Evolutionary conservation across 2,113 vertebrate species (phyloP).

Genomic region (Zapus hudsonius): DNA sequence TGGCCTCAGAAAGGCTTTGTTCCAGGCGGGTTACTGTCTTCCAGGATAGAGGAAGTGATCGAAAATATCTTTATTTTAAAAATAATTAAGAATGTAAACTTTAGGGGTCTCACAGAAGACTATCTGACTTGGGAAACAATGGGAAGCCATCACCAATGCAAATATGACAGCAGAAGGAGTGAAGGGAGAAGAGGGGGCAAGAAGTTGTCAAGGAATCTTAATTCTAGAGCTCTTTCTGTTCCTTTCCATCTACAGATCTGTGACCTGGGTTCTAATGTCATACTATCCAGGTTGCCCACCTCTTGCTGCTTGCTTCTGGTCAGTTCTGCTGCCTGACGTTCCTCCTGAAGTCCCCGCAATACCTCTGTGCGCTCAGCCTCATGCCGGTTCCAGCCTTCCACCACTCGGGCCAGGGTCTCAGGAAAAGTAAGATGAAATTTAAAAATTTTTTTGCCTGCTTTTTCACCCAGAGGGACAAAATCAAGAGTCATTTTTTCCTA

Average conservation of each 20-base stretch:
- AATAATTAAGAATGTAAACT: slow-evolving; percentile 10
- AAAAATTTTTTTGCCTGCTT: background rate
- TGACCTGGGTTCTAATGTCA: background rate
- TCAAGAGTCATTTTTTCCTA: background rate
- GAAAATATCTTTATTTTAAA: slow-evolving; percentile 4
- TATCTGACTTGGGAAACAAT: background rate
- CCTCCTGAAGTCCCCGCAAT: slow-evolving; percentile 81
- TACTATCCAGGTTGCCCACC: slow-evolving; percentile 66
- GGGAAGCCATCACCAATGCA: background rate
- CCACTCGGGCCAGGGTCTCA: slow-evolving; percentile 88
- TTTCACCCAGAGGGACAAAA: background rate
- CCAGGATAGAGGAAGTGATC: background rate
- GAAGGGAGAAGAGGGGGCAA: background rate
- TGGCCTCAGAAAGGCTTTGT: slow-evolving; percentile 81
- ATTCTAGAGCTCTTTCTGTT: background rate
- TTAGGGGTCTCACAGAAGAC: background rate
- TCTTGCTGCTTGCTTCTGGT: slow-evolving; percentile 82
- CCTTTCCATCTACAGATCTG: background rate
- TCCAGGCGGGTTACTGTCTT: slow-evolving; percentile 82
- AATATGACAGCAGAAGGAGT: background rate
- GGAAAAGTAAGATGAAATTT: slow-evolving; percentile 40
- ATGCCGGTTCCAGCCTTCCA: slow-evolving; percentile 88
- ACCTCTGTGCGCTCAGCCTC: slow-evolving; percentile 83
- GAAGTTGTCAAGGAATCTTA: background rate
- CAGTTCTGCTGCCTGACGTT: slow-evolving; percentile 81